Conservation (phyloP, 2,888 invertebrate genomes). For the Saturnia pavonia region DNA sequence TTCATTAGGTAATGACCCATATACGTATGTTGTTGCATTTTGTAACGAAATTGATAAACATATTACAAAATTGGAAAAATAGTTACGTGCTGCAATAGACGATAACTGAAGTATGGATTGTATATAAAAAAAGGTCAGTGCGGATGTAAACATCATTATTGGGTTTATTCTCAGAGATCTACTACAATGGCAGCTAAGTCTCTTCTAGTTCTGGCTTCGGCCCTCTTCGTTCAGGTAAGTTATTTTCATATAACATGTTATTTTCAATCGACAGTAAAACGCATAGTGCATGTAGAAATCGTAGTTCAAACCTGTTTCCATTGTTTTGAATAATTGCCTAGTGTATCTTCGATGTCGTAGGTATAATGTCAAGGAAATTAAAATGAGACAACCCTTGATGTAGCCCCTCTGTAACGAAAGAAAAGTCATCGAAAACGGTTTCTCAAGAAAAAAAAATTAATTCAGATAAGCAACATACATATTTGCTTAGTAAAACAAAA, state of each 20-base stretch:
- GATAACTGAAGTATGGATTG: neutral
- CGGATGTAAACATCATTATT: neutral
- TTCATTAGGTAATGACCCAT: neutral
- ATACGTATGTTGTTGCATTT: neutral
- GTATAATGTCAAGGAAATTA: too few species aligned
- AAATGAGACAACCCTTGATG: too few species aligned
- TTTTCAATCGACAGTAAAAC: too few species aligned
- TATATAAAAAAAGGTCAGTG: neutral
- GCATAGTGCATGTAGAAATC: too few species aligned
- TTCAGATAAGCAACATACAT: too few species aligned
- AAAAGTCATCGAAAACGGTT: too few species aligned
- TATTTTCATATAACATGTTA: neutral
- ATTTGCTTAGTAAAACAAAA: too few species aligned
- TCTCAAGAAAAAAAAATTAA: too few species aligned
- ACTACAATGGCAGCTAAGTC: slow-evolving; percentile 20
- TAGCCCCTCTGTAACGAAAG: too few species aligned
- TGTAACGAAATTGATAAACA: neutral
- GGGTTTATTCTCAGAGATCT: neutral
- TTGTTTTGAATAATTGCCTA: too few species aligned
- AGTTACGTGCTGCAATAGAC: neutral
- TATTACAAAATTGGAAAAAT: neutral
- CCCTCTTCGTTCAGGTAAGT: slow-evolving; percentile 23
- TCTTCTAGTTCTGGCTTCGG: slow-evolving; percentile 19
- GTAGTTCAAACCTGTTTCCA: too few species aligned
- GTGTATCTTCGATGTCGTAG: too few species aligned